phyloP scores from a whole-genome alignment of 2,113 vertebrate genomes.

The Forbesichthys agassizii region DNA sequence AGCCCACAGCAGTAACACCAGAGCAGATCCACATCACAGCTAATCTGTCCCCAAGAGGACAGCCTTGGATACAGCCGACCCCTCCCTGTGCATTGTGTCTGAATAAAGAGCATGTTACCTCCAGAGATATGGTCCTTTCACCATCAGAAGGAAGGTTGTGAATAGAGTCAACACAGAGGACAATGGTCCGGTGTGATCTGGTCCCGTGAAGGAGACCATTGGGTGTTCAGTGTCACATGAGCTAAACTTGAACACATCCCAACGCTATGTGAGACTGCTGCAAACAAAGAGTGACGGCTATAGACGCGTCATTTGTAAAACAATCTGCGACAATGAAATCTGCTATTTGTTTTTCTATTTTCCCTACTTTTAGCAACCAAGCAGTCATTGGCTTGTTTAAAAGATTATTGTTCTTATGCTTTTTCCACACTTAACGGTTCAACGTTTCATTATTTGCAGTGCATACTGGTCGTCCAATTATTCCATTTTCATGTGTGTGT shows the following conservation, averaged over 20 bases:
- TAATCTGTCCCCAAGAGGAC: background rate
- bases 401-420: no score
- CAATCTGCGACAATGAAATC: background rate
- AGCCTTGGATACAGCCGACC: background rate
- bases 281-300: background rate
- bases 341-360: background rate
- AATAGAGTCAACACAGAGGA: conserved; percentile 27
- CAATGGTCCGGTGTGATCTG: background rate
- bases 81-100: conserved; percentile 26
- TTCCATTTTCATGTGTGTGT: background rate
- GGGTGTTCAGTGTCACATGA: no score
- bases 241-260: no score
- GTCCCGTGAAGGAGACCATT: no score
- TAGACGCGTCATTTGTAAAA: no score
- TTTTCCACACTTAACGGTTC: no score
- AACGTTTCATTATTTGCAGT: no score
- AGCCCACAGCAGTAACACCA: background rate
- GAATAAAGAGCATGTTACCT: conserved; percentile 16
- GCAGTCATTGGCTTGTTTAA: no score
- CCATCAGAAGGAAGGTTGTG: background rate
- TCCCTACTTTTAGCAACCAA: background rate
- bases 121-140: background rate
- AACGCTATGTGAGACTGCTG: no score
- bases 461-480: no score
- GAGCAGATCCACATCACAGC: no score